A percentile compares a stretch with the other conserved stretches of the same genome.
Conservation (phyloP, 2,797 vertebrate species). For the Sebastiscus tertius region DNA sequence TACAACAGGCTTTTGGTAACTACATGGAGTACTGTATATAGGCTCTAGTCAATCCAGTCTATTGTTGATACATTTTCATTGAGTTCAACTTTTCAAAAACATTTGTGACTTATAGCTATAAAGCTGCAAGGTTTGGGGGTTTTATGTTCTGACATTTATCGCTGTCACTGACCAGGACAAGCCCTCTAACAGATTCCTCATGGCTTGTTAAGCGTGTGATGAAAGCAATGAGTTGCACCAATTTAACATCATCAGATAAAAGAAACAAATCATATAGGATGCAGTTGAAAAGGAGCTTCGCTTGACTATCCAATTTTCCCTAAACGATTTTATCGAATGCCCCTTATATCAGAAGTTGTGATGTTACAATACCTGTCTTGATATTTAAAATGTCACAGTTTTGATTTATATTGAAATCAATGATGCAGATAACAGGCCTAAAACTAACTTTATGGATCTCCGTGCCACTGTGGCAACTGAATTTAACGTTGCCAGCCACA, state of each 20-base stretch:
- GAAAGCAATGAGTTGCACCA: neutral
- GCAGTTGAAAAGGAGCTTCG: neutral
- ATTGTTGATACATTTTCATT: neutral
- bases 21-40: neutral
- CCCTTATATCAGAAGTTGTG: neutral
- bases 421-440: neutral
- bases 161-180: neutral
- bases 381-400: neutral
- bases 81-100: neutral
- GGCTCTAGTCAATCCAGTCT: neutral
- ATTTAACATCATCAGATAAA: neutral
- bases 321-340: fast-evolving
- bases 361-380: neutral
- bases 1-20: neutral
- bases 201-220: neutral
- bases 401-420: neutral
- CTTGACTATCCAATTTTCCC: neutral
- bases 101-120: neutral
- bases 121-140: neutral
- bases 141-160: neutral
- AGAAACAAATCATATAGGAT: fast-evolving
- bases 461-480: too few relatives aligned
- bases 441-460: neutral
- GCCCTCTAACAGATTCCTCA: neutral
- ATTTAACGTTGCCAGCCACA: neutral